Conservation (phyloP, 2,888 invertebrate genomes). For the Tachina grossa region DNA sequence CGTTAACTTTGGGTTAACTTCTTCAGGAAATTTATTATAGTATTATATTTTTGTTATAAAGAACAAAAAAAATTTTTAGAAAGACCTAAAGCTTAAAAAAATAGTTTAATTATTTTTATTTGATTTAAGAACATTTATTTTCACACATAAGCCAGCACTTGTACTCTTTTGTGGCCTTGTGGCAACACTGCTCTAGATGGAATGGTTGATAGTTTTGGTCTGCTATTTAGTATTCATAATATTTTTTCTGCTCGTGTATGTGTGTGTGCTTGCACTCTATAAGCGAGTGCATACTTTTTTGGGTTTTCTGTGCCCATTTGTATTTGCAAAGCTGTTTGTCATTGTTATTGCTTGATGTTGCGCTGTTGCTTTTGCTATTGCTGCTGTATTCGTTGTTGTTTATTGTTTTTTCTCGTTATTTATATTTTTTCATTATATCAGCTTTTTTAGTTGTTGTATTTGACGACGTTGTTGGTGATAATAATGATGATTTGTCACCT, state of each 20-base stretch:
- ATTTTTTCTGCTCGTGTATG: neutral
- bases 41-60: too few species aligned
- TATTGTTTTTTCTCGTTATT: conserved; percentile 16
- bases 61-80: too few species aligned
- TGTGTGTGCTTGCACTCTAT: neutral
- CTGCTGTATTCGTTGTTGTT: conserved; percentile 19
- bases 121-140: too few species aligned
- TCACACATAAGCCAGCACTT: neutral
- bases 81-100: too few species aligned
- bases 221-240: conserved; percentile 30
- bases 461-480: conserved; percentile 35
- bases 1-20: too few species aligned
- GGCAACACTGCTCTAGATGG: conserved; percentile 3
- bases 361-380: conserved; percentile 11
- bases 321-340: conserved; percentile 55
- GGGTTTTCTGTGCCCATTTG: conserved; percentile 53
- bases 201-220: conserved; percentile 21
- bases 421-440: conserved; percentile 46
- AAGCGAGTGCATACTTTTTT: conserved; percentile 40
- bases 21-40: too few species aligned
- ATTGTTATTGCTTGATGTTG: conserved; percentile 36
- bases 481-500: conserved; percentile 73
- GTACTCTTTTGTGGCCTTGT: neutral
- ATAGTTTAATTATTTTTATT: too few species aligned
- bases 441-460: conserved; percentile 19